A percentile compares a stretch with the other conserved stretches of the same genome.
Evolutionary conservation across 2,888 invertebrate genomes (phyloP).

Genomic region (Microplitis deprimator): DNA sequence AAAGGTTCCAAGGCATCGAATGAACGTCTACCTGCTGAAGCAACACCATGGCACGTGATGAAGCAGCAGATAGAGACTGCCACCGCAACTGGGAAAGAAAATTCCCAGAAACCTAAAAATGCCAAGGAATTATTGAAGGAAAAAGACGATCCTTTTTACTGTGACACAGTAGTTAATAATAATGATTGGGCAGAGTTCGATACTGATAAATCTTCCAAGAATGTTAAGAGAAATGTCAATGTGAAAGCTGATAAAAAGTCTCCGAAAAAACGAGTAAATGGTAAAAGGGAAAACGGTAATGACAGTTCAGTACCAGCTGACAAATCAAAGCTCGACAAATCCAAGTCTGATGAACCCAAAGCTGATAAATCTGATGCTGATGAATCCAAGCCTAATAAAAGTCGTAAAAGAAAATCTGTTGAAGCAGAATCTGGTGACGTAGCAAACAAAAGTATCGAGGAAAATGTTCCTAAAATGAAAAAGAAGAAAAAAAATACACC

Average conservation of each 20-base stretch:
- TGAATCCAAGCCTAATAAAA: neutral
- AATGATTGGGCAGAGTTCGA: slow-evolving; percentile 66
- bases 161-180: slow-evolving; percentile 50
- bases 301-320: neutral
- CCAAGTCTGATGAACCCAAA: neutral
- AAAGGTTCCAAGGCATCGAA: slow-evolving; percentile 84
- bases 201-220: neutral
- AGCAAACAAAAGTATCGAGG: neutral
- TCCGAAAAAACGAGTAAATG: neutral
- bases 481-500: slow-evolving; percentile 20
- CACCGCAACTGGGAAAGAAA: slow-evolving; percentile 43
- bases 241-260: neutral
- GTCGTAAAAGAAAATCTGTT: neutral
- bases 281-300: neutral
- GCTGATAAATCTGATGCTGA: neutral
- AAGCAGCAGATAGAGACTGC: slow-evolving; percentile 75
- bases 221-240: neutral
- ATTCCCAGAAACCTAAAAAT: slow-evolving; percentile 54
- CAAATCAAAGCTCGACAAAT: too few species aligned
- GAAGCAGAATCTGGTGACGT: neutral
- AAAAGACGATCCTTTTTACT: slow-evolving; percentile 65
- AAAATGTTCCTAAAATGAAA: slow-evolving; percentile 14
- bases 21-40: slow-evolving; percentile 78
- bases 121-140: slow-evolving; percentile 69
- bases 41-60: slow-evolving; percentile 83